Percentiles rank a stretch among this genome's conserved stretches.
These are phyloP conservation scores for Heterodera filipjevi DNA, from an alignment of 2,888 invertebrate genomes.

Conservation along the genomic window DNA sequence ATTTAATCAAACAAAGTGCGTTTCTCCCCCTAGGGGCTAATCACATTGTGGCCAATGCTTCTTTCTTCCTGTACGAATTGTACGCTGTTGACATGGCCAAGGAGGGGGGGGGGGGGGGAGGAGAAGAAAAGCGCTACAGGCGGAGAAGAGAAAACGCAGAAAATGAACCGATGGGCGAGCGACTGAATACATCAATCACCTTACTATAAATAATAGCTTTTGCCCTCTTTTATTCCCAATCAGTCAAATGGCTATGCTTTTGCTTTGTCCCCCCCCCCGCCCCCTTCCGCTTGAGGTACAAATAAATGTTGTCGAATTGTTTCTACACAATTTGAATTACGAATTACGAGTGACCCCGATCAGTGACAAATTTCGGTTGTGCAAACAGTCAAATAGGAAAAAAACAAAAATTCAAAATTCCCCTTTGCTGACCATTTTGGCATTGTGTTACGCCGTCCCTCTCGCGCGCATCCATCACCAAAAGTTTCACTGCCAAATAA, in stretches of 20 bases:
- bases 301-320: too few species aligned
- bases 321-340: too few species aligned
- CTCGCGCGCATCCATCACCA: neutral
- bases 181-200: too few species aligned
- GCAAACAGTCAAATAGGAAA: neutral
- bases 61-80: neutral
- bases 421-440: neutral
- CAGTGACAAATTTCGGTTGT: neutral
- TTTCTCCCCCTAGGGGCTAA: neutral
- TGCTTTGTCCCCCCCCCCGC: too few species aligned
- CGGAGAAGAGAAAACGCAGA: too few species aligned
- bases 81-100: neutral
- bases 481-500: neutral
- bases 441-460: neutral
- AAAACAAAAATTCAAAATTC: neutral
- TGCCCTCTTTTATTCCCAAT: too few species aligned
- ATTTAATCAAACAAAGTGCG: conserved; percentile 2
- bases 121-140: too few species aligned
- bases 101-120: too few species aligned
- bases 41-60: neutral
- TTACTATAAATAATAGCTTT: neutral
- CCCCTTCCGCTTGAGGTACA: too few species aligned
- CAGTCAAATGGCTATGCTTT: too few species aligned
- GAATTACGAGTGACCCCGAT: too few species aligned
- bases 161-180: too few species aligned